Conservation (phyloP, 2,888 invertebrate genomes). For the Sisyra terminalis region DNA sequence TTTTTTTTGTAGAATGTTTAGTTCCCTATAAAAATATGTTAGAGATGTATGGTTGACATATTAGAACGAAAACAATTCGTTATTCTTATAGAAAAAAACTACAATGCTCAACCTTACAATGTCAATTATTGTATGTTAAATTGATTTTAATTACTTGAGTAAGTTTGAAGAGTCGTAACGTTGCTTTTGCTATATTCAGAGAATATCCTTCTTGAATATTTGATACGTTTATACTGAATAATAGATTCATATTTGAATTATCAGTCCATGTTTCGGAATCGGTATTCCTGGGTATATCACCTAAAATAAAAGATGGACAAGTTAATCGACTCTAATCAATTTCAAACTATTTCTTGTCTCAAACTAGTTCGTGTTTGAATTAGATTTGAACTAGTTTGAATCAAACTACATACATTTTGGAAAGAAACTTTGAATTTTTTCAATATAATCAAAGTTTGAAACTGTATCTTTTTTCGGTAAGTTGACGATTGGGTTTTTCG, state of each 20-base stretch:
- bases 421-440: no score
- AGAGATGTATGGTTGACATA: background rate
- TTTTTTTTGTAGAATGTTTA: no score
- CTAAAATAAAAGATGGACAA: constrained; percentile 22
- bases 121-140: background rate
- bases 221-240: constrained; percentile 33
- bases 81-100: background rate
- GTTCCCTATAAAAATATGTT: no score
- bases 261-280: constrained; percentile 36
- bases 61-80: background rate
- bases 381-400: no score
- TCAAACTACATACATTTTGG: no score
- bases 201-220: constrained; percentile 25
- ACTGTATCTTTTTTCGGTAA: no score
- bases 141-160: constrained; percentile 25
- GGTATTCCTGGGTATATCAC: constrained; percentile 34
- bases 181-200: constrained; percentile 34
- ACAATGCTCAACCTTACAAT: no score
- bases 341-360: no score
- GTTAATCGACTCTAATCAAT: no score
- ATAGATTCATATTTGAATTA: constrained; percentile 34
- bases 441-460: no score
- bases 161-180: constrained; percentile 32
- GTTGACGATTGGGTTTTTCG: no score
- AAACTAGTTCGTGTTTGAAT: no score